Percentiles rank a stretch among this genome's conserved stretches.
These are phyloP conservation scores for Nycticorax nycticorax DNA, from an alignment of 2,113 vertebrate species.

Conservation along the genomic window DNA sequence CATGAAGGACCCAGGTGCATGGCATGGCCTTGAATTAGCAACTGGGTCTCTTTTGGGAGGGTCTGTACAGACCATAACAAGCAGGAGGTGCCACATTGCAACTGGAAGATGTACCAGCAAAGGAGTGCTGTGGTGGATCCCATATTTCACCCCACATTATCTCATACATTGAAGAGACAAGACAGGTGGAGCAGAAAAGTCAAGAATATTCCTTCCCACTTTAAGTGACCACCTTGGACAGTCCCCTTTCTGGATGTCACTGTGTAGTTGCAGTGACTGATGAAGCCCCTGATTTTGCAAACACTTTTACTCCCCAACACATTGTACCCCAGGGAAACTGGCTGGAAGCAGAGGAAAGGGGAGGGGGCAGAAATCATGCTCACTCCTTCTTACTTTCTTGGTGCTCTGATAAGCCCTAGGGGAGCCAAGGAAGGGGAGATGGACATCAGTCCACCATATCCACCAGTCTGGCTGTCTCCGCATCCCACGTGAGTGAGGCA, in stretches of 20 bases:
- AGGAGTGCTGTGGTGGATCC: not conserved
- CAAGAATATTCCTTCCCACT: not conserved
- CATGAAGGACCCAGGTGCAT: not conserved
- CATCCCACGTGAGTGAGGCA: not conserved
- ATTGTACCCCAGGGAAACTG: not conserved
- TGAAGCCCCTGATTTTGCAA: not conserved
- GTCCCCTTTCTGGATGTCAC: not conserved
- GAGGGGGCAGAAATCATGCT: not conserved
- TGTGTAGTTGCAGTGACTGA: not conserved
- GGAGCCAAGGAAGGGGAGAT: not conserved
- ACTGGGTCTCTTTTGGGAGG: accelerated
- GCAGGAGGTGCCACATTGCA: not conserved
- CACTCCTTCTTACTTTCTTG: not conserved
- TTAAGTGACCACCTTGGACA: not conserved
- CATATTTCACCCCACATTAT: not conserved
- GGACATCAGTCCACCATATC: not conserved
- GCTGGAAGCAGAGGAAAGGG: not conserved
- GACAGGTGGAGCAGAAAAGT: not conserved
- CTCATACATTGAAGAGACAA: not conserved
- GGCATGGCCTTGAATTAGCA: not conserved
- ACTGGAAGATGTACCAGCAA: not conserved
- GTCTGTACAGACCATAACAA: not conserved
- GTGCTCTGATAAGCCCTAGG: not conserved
- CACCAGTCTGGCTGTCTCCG: not conserved
- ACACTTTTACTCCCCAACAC: not conserved